Base-by-base conservation (phyloP, 2,113 vertebrate species). In the Uria aalge region DNA sequence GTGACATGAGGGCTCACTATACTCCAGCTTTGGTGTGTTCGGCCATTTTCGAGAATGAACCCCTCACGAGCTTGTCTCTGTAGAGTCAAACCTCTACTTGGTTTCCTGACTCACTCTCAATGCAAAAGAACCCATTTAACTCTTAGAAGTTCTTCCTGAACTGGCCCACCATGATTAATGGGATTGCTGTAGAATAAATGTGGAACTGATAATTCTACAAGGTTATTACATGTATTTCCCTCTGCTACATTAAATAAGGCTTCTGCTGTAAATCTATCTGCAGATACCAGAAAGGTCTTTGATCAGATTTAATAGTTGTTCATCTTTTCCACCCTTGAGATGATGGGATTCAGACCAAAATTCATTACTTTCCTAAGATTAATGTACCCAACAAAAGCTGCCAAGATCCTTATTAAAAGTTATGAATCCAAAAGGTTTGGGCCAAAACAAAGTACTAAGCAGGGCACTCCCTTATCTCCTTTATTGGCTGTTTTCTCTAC, bases 291-390 rank as follows among this genome's bases (percentile, higher is more conserved):
- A 87, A 82, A 71, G 29, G 48, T 88, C 76, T 97, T 95, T 95
- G 93, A 90, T 95, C 79, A 89, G 63, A 60, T 20, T 76, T 64
- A 86, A 64, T 10, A 75, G 50, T 77, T 5, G 10, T 95, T 94
- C 36, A n/a, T 94, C 73, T 93, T 95, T 95, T 83, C 79, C 36
- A 82, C 55, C 53, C 56, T 32, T 60, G 52, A 90, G 86, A 88
- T 88, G 76, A 94, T 66, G 62, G 74, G 69, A 96, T 92, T 96
- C 78, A 87, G 82, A 90, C 29, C 73, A 92, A 94, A 95, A 93
- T 94, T 82, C 79, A 93, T 95, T 94, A 89, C 55, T 94, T 96
- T 59, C 45, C 63, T 57, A 85, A 92, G 92, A 97, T 94, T 91
- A 87, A 96, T 60, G 60, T 86, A 80, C 19, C 43, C 50, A 81